phyloP scores from a whole-genome alignment of 1,140 invertebrate species.

The Pseudomyrmex dendroicus region DNA sequence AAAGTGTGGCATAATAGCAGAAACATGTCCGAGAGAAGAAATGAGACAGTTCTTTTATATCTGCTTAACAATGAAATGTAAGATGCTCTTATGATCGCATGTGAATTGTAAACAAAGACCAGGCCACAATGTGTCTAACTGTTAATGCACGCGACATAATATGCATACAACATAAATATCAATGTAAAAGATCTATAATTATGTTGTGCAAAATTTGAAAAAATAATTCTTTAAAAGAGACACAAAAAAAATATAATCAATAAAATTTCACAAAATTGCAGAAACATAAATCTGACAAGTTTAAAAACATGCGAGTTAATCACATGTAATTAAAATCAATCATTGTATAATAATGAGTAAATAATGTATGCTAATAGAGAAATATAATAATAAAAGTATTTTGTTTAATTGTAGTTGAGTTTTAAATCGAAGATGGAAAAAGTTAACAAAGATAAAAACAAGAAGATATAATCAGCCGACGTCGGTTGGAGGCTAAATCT shows the following conservation, averaged over 20 bases:
- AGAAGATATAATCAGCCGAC: constrained; percentile 29
- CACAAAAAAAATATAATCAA: not conserved
- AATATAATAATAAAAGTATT: too few species aligned
- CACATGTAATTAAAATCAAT: too few species aligned
- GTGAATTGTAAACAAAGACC: constrained; percentile 32
- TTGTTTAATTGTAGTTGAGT: too few species aligned
- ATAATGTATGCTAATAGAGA: too few species aligned
- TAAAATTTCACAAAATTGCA: too few species aligned
- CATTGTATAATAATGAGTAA: too few species aligned
- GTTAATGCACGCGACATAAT: constrained; percentile 34
- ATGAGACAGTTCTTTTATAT: constrained; percentile 54
- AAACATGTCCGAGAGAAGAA: not conserved
- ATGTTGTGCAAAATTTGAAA: not conserved
- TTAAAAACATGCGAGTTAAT: too few species aligned
- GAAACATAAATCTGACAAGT: too few species aligned
- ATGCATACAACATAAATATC: constrained; percentile 5
- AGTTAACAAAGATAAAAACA: not conserved
- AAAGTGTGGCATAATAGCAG: not conserved
- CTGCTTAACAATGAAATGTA: constrained; percentile 19
- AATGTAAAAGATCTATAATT: not conserved
- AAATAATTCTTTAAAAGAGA: not conserved
- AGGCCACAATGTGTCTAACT: constrained; percentile 32
- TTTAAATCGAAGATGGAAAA: not conserved
- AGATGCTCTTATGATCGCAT: constrained; percentile 49
- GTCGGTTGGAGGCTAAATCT: constrained; percentile 58